Evolutionary conservation across 2,113 vertebrate genomes (phyloP), one percentile per base, ranked within the genome.

Genomic region (Dendropsophus ebraccatus): DNA sequence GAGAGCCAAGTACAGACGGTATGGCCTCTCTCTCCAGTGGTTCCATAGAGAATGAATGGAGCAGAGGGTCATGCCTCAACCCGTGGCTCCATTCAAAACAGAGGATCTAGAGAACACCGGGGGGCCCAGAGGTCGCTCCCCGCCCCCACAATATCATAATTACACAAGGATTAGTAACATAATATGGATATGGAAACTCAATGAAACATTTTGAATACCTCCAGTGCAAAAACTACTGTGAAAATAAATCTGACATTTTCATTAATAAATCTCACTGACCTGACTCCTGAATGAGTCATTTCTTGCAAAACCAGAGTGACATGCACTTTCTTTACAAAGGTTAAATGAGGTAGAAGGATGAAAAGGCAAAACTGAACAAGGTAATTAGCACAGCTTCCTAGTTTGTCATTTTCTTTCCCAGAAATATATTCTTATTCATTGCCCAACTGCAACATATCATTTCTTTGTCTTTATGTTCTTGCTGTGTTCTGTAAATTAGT

Each of bases 211-310:
- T 12, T 70, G 1, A 70, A 41, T 37, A 41, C 23, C 19, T 19
- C 10, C 9, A 41, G 32, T 41, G 2, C 8, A 70, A 70, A 70
- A 70, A 70, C 17, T 35, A 37, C 32, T 1, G 32, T 70, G 67
- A 70, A 70, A 70, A 70, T 41, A 70, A 69, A 70, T 37, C 67
- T 41, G 32, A 70, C 67, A 70, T 41, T 70, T 70, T 41, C 35
- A 70, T 41, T 41, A 70, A 70, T 41, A 70, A 70, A 70, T 70
- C 67, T 70, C 67, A 70, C 19, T 41, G 67, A 41, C 67, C 32
- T 70, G 17, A 41, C 32, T 70, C 19, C 41, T 70, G 67, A 70
- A 70, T 70, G 32, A 70, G 67, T 70, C 67, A 70, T 41, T 70
- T 70, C 67, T 69, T 70, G 67, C 32, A 32, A 37, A 70, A 70